phyloP scores from a whole-genome alignment of 2,113 vertebrate species.

The Merops nubicus region DNA sequence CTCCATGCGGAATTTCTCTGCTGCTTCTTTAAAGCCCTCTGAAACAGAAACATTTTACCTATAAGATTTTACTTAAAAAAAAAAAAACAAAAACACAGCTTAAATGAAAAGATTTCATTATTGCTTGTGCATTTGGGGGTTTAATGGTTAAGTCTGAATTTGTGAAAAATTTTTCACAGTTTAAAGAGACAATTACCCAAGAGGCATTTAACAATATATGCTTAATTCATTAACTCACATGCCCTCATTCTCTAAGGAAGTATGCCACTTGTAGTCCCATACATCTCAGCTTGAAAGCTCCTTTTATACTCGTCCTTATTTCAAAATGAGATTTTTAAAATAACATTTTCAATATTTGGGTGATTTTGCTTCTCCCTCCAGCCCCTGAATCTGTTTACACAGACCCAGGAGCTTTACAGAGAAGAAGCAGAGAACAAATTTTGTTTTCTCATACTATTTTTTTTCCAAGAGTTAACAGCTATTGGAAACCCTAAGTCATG shows the following conservation, averaged over 20 bases:
- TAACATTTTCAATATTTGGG: neutral
- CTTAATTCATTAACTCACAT: neutral
- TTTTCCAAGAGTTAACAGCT: neutral
- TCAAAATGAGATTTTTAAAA: neutral
- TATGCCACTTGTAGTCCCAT: fast-evolving
- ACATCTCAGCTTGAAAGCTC: neutral
- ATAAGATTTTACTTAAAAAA: no score
- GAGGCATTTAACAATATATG: neutral
- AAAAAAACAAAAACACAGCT: no score
- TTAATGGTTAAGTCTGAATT: neutral
- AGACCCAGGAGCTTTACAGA: neutral
- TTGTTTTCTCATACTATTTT: neutral
- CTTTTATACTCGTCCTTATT: neutral
- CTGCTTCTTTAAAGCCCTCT: conserved; percentile 99
- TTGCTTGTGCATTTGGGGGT: neutral
- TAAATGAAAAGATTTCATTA: neutral
- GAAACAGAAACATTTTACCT: conserved; percentile 37
- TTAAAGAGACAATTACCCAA: neutral
- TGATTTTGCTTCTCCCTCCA: neutral
- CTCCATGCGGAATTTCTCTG: conserved; percentile 97
- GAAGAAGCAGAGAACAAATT: neutral
- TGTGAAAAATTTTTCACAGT: neutral
- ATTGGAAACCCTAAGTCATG: neutral
- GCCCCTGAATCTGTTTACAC: neutral
- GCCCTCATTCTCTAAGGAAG: neutral